Evolutionary conservation across 2,113 vertebrate species (phyloP).

Genomic region (Fregata magnificens): DNA sequence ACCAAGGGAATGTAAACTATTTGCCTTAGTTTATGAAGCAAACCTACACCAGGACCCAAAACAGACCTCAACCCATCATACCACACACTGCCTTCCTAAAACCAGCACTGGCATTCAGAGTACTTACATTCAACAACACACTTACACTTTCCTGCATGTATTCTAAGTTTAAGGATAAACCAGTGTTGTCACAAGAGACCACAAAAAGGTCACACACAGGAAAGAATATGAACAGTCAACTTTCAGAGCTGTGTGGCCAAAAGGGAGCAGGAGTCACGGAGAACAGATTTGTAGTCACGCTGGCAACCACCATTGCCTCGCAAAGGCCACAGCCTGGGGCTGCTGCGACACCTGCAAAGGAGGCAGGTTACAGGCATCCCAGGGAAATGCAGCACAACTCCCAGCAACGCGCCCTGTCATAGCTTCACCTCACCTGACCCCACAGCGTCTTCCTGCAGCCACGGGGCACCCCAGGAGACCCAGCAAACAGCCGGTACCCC

Average conservation of each 20-base stretch:
- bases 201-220: rapidly evolving
- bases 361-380: too few species aligned
- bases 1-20: not conserved
- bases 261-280: not conserved
- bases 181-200: not conserved
- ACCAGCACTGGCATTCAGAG: not conserved
- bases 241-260: not conserved
- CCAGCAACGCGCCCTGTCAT: not conserved
- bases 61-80: not conserved
- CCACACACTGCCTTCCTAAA: not conserved
- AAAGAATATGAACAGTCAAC: not conserved
- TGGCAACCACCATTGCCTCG: not conserved
- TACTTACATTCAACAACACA: not conserved
- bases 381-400: not conserved
- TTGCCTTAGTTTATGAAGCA: not conserved
- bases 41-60: not conserved
- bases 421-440: not conserved
- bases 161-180: not conserved
- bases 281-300: not conserved
- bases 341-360: not conserved
- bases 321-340: not conserved
- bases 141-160: not conserved
- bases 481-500: not conserved
- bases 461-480: not conserved
- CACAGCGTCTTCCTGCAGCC: not conserved